Conservation (phyloP, 2,797 vertebrate genomes). For the Chaetophractus vellerosus region DNA sequence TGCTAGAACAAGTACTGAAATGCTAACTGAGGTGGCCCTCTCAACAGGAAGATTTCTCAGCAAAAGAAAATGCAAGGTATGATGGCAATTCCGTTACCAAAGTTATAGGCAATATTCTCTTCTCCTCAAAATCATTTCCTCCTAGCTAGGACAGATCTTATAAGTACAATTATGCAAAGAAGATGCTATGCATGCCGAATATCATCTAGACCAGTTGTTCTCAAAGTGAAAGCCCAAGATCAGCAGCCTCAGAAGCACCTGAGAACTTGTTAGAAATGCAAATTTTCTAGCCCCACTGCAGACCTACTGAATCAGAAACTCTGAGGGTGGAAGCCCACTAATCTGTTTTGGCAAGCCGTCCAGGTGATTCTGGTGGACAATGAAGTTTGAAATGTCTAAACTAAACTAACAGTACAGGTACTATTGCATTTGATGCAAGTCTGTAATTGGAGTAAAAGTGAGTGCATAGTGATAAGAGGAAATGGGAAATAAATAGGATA, state of each 20-base stretch:
- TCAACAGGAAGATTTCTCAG: conserved; percentile 73
- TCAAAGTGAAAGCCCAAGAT: conserved; percentile 22
- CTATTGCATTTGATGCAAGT: conserved; percentile 28
- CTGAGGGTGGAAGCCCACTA: background rate
- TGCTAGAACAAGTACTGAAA: conserved; percentile 70
- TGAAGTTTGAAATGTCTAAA: conserved; percentile 58
- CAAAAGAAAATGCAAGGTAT: conserved; percentile 65
- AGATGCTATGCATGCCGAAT: background rate
- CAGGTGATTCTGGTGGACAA: background rate
- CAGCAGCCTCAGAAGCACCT: background rate
- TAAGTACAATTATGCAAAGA: conserved; percentile 70
- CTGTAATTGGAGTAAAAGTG: background rate
- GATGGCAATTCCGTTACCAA: conserved; percentile 49
- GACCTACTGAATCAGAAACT: conserved; percentile 21
- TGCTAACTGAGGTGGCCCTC: conserved; percentile 66
- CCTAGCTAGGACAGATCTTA: background rate
- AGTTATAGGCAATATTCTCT: conserved; percentile 64
- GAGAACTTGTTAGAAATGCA: conserved; percentile 58
- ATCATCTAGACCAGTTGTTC: conserved; percentile 1
- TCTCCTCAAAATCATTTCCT: conserved; percentile 44
- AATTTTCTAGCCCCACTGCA: background rate
- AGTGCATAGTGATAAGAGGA: background rate
- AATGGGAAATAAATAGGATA: conserved; percentile 32
- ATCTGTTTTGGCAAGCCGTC: conserved; percentile 44
- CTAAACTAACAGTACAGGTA: background rate